Conservation (phyloP, 2,113 vertebrate genomes). For the Pangasianodon gigas region DNA sequence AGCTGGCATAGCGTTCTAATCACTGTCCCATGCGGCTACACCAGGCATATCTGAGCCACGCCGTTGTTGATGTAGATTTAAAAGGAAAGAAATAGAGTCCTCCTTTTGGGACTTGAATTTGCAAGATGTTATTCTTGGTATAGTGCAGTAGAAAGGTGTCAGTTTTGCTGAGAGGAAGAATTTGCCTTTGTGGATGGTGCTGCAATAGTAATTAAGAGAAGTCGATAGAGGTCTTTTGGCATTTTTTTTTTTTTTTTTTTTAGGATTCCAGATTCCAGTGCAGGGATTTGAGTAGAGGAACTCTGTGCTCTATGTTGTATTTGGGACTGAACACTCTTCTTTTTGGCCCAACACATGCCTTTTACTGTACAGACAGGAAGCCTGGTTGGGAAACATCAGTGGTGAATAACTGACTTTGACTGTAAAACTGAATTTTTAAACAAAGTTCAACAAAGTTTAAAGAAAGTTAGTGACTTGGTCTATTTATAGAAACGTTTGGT, state of each 20-base stretch:
- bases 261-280: constrained; percentile 19
- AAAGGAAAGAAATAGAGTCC: constrained; percentile 34
- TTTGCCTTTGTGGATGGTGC: not conserved
- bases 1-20: constrained; percentile 35
- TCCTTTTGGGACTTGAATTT: constrained; percentile 40
- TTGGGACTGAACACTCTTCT: constrained; percentile 39
- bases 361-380: constrained; percentile 27
- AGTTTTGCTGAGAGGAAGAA: constrained; percentile 24
- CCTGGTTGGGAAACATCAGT: not conserved
- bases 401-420: not conserved
- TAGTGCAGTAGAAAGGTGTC: constrained; percentile 29
- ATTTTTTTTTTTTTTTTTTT: too few relatives aligned
- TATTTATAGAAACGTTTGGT: not conserved
- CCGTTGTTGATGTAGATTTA: constrained; percentile 19
- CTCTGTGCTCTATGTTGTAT: constrained; percentile 36
- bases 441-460: not conserved
- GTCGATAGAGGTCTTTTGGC: constrained; percentile 13
- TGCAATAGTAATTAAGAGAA: constrained; percentile 44
- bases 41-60: not conserved
- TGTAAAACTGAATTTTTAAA: not conserved
- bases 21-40: constrained; percentile 29
- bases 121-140: constrained; percentile 39
- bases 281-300: constrained; percentile 17
- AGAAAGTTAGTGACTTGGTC: not conserved
- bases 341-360: constrained; percentile 4